Conservation (phyloP, 2,888 invertebrate genomes). For the Tyria jacobaeae region DNA sequence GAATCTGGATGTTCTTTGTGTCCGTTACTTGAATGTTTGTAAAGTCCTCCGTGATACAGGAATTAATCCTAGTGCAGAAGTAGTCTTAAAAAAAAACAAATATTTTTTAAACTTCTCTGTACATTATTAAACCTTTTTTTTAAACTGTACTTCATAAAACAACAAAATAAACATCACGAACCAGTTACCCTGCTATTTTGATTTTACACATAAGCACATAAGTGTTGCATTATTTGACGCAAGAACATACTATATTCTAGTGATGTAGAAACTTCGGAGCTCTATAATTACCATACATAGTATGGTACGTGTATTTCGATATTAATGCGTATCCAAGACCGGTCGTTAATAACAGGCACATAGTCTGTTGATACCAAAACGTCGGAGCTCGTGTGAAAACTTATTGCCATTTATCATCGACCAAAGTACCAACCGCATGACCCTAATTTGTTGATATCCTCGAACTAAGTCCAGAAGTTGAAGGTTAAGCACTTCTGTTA, state of each 20-base stretch:
- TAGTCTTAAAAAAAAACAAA: too few species aligned
- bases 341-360: conserved; percentile 47
- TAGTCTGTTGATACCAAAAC: conserved; percentile 42
- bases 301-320: conserved; percentile 31
- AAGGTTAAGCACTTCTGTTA: conserved; percentile 20
- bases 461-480: conserved; percentile 28
- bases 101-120: not conserved
- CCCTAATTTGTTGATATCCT: conserved; percentile 40
- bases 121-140: not conserved
- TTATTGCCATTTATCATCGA: conserved; percentile 51
- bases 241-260: conserved; percentile 20
- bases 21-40: too few species aligned
- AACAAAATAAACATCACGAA: not conserved
- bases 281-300: conserved; percentile 42
- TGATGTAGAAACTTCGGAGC: conserved; percentile 42
- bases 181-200: not conserved
- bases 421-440: conserved; percentile 33
- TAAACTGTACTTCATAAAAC: not conserved
- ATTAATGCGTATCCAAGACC: conserved; percentile 48
- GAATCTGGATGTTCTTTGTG: too few species aligned
- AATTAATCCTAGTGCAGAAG: too few species aligned
- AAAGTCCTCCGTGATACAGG: too few species aligned
- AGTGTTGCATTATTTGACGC: conserved; percentile 9
- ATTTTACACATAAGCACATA: conserved; percentile 4
- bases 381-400: conserved; percentile 50